Evolutionary conservation across 1,140 invertebrate species (phyloP).

Genomic region (Caenorhabditis latens): DNA sequence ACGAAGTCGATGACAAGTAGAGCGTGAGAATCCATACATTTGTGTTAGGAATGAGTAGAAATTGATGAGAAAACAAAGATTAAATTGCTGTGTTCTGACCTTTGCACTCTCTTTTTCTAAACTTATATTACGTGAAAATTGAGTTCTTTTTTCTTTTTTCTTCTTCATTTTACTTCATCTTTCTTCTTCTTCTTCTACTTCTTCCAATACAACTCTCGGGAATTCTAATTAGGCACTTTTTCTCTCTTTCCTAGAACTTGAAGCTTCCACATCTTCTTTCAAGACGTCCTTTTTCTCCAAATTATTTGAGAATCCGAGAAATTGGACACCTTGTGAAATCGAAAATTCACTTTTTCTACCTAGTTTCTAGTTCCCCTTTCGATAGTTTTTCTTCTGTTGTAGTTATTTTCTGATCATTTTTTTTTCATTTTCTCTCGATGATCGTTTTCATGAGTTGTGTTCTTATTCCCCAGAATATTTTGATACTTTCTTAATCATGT

Average conservation of each 20-base stretch:
- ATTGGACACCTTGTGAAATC: no score
- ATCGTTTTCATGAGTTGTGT: no score
- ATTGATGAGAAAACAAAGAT: not conserved
- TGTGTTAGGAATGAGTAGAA: not conserved
- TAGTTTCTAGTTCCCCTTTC: no score
- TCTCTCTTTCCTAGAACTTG: not conserved
- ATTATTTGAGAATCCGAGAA: not conserved
- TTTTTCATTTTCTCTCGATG: no score
- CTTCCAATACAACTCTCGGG: slow-evolving; percentile 28
- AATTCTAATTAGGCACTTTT: slow-evolving; percentile 47
- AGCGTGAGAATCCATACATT: slow-evolving; percentile 1
- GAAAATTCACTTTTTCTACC: no score
- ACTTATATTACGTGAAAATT: slow-evolving; percentile 53
- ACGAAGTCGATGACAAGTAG: not conserved
- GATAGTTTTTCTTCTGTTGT: no score
- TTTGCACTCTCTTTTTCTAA: slow-evolving; percentile 12
- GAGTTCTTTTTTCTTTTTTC: slow-evolving; percentile 8
- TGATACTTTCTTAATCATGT: no score
- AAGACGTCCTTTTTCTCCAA: not conserved
- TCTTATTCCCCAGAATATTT: no score
- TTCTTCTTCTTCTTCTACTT: not conserved
- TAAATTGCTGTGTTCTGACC: not conserved
- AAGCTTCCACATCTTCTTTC: not conserved
- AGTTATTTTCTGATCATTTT: no score
- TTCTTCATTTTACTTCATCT: not conserved